Conservation (phyloP, 1,140 invertebrate genomes). For the Eubasilissa regina region DNA sequence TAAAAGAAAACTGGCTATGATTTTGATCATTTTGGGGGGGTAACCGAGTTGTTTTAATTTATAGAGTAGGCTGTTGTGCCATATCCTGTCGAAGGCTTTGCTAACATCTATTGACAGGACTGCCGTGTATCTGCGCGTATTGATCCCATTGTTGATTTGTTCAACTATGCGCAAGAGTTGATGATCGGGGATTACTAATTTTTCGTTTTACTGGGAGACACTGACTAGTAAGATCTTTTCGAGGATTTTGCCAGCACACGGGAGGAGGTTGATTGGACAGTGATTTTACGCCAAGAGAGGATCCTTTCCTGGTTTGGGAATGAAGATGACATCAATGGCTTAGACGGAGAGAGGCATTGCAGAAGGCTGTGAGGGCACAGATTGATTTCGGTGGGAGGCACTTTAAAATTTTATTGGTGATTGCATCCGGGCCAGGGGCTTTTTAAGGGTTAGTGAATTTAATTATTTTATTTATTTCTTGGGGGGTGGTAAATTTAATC, state of each 20-base stretch:
- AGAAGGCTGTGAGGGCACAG: not conserved
- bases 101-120: too few relatives aligned
- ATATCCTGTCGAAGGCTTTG: too few relatives aligned
- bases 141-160: too few relatives aligned
- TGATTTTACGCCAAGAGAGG: not conserved
- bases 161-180: too few relatives aligned
- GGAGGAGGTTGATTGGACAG: not conserved
- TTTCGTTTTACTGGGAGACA: too few relatives aligned
- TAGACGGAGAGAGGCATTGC: not conserved
- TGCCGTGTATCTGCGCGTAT: too few relatives aligned
- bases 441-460: not conserved
- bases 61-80: too few relatives aligned
- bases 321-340: not conserved
- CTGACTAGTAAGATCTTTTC: not conserved
- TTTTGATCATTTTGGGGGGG: too few relatives aligned
- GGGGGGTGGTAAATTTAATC: constrained; percentile 1
- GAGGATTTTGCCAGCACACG: not conserved
- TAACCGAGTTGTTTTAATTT: too few relatives aligned
- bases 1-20: too few relatives aligned
- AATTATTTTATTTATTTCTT: not conserved
- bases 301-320: constrained; percentile 10
- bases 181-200: too few relatives aligned
- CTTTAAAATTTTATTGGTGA: constrained; percentile 12
- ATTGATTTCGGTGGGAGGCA: not conserved
- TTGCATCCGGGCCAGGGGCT: not conserved